phyloP scores from a whole-genome alignment of 2,797 vertebrate species.

The Sebastes kiyomatsui region DNA sequence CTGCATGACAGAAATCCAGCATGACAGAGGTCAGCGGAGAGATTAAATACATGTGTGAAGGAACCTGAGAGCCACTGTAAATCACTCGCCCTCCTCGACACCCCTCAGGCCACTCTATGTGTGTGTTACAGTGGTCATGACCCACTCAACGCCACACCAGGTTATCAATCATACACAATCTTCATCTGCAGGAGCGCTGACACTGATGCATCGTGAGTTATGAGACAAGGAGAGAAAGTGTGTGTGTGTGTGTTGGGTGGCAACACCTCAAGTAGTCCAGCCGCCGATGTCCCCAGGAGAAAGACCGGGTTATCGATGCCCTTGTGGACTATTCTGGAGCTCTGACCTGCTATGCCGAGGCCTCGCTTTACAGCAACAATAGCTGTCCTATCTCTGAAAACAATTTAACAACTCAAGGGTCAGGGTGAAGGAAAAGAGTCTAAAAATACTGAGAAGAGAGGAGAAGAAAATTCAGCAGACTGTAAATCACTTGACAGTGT shows the following conservation, averaged over 20 bases:
- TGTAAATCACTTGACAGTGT: conserved; percentile 32
- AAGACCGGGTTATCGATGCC: not conserved
- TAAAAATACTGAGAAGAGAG: conserved; percentile 17
- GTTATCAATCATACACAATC: conserved; percentile 57
- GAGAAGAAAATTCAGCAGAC: conserved; percentile 17
- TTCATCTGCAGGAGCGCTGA: conserved; percentile 34
- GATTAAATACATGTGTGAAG: conserved; percentile 58
- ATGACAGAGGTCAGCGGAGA: conserved; percentile 59
- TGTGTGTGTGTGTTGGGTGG: conserved; percentile 1
- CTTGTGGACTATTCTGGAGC: not conserved
- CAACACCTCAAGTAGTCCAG: conserved; percentile 1
- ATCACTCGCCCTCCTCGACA: conserved; percentile 29
- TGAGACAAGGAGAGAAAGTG: conserved; percentile 25
- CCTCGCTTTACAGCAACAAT: conserved; percentile 18
- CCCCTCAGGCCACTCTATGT: conserved; percentile 8
- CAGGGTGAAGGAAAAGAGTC: conserved; percentile 9
- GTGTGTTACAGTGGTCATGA: conserved; percentile 38
- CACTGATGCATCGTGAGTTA: conserved; percentile 52
- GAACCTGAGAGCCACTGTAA: conserved; percentile 40
- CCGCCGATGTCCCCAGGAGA: conserved; percentile 8
- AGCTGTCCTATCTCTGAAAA: conserved; percentile 16
- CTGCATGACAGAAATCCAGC: conserved; percentile 21
- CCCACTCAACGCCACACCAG: conserved; percentile 46
- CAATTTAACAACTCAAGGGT: conserved; percentile 27
- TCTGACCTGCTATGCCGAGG: conserved; percentile 38